Percentiles rank a stretch among this genome's conserved stretches.
These are phyloP conservation scores for Hylaeus anthracinus DNA, from an alignment of 1,140 invertebrate species.

Conservation along the genomic window DNA sequence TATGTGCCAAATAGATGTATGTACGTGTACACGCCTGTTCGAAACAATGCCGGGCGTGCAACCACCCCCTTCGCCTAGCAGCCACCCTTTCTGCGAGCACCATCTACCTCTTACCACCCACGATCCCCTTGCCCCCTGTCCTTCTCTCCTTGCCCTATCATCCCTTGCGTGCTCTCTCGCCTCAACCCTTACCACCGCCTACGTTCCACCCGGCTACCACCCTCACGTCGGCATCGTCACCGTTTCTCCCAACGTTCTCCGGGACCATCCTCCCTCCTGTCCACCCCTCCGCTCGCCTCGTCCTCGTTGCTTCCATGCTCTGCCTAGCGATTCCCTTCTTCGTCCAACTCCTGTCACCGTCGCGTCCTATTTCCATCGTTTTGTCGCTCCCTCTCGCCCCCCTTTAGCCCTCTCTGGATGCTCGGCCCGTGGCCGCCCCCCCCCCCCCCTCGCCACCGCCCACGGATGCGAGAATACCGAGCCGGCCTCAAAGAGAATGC, in stretches of 20 bases:
- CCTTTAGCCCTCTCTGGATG: slow-evolving; percentile 60
- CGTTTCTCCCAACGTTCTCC: slow-evolving; percentile 40
- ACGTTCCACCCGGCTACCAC: slow-evolving; percentile 47
- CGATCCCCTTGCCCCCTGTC: slow-evolving; percentile 30
- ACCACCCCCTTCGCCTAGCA: slow-evolving; percentile 63
- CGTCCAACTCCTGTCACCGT: slow-evolving; percentile 42
- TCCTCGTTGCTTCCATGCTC: too few species aligned
- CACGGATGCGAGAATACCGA: slow-evolving; percentile 65
- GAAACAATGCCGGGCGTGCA: slow-evolving; percentile 78
- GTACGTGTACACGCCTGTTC: slow-evolving; percentile 75
- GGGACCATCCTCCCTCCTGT: slow-evolving; percentile 1
- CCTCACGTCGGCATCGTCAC: slow-evolving; percentile 39
- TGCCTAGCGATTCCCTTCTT: slow-evolving; percentile 14
- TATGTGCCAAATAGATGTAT: slow-evolving; percentile 76
- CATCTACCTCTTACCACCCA: slow-evolving; percentile 41
- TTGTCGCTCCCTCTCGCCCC: slow-evolving; percentile 51
- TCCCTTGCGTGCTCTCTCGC: slow-evolving; percentile 49
- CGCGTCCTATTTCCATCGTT: slow-evolving; percentile 60
- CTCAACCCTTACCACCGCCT: slow-evolving; percentile 53
- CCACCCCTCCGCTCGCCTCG: not conserved
- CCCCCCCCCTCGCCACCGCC: slow-evolving; percentile 28
- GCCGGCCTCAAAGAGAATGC: slow-evolving; percentile 78
- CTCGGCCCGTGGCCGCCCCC: slow-evolving; percentile 35
- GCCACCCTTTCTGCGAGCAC: slow-evolving; percentile 57
- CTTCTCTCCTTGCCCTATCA: slow-evolving; percentile 46